Conservation (phyloP, 1,140 invertebrate species). For the Platyura marginata region DNA sequence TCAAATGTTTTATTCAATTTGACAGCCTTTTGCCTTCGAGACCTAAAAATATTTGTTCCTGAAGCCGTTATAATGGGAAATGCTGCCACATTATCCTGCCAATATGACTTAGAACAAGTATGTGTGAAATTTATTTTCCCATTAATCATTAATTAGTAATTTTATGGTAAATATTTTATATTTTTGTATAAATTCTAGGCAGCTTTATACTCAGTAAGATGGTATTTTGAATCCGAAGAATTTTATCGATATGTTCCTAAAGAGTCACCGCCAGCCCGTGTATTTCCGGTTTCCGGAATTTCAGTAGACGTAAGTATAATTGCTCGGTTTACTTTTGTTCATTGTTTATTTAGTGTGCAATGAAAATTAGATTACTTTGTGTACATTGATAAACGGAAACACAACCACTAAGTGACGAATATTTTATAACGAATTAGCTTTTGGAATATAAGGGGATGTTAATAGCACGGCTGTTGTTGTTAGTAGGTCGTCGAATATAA, state of each 20-base stretch:
- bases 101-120: constrained; percentile 57
- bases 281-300: constrained; percentile 47
- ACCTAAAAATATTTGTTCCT: constrained; percentile 54
- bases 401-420: neutral
- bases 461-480: too few relatives aligned
- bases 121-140: too few relatives aligned
- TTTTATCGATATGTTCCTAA: constrained; percentile 58
- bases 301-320: constrained; percentile 59
- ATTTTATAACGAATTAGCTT: too few relatives aligned
- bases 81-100: constrained; percentile 49
- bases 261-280: constrained; percentile 45
- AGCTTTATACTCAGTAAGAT: constrained; percentile 62
- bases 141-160: too few relatives aligned
- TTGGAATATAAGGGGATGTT: too few relatives aligned
- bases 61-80: constrained; percentile 50
- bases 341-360: too few relatives aligned
- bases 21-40: constrained; percentile 33
- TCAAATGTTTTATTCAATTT: neutral
- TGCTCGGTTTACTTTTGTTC: too few relatives aligned
- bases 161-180: too few relatives aligned
- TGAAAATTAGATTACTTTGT: neutral
- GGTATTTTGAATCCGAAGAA: constrained; percentile 60
- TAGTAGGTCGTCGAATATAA: too few relatives aligned
- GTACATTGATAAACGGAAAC: neutral
- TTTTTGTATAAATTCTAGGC: constrained; percentile 21